These are phyloP conservation scores for Ochotona princeps DNA, from an alignment of 2,113 vertebrate species.

Conservation along the genomic window DNA sequence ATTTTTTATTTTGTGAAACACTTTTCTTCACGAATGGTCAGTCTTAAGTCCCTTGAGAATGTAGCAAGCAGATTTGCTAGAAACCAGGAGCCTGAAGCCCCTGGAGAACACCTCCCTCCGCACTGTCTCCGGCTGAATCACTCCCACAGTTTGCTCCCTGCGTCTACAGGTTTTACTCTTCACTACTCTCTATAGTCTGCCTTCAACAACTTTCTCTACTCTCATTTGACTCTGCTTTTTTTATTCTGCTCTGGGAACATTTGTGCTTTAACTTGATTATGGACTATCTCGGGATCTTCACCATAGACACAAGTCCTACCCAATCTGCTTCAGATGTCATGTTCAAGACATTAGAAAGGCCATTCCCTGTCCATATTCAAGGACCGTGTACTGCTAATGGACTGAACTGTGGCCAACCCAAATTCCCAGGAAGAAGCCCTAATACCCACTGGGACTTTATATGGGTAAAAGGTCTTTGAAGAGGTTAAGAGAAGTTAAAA, in stretches of 20 bases:
- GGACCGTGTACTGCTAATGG: accelerated
- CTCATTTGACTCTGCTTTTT: neutral
- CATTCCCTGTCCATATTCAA: neutral
- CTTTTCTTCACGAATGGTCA: neutral
- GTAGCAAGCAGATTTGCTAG: neutral
- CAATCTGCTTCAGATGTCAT: neutral
- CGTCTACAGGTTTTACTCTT: neutral
- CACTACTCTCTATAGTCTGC: neutral
- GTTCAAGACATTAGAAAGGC: neutral
- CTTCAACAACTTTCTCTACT: neutral
- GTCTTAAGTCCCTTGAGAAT: neutral
- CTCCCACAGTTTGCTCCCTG: neutral
- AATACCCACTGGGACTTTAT: neutral
- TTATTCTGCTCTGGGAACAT: neutral
- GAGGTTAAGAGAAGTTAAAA: neutral
- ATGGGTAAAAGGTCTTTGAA: neutral
- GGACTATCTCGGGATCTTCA: neutral
- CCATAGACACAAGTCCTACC: neutral
- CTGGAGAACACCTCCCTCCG: neutral
- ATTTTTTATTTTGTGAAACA: neutral
- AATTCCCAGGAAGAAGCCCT: neutral
- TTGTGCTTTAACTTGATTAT: neutral
- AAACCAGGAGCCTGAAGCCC: neutral
- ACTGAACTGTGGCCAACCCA: too few species aligned
- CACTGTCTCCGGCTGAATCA: neutral